A percentile compares a stretch with the other conserved stretches of the same genome.
These are phyloP conservation scores for Ageneiosus marmoratus DNA, from an alignment of 2,113 vertebrate genomes.

Conservation along the genomic window DNA sequence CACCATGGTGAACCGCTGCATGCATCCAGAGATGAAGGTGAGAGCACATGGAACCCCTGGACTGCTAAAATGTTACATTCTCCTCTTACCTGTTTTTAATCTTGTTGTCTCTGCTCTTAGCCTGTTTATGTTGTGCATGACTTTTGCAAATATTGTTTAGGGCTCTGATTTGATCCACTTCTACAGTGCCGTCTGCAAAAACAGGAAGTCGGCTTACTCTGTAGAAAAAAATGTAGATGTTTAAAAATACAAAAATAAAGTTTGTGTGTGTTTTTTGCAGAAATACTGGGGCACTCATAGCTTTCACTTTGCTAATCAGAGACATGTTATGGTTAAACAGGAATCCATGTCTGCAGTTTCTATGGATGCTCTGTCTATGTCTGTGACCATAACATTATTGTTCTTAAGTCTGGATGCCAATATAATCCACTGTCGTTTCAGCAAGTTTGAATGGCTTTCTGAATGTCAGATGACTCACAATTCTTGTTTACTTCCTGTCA, in stretches of 20 bases:
- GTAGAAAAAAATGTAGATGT: neutral
- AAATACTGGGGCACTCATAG: neutral
- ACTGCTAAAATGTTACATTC: neutral
- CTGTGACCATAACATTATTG: neutral
- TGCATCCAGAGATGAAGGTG: conserved; percentile 99
- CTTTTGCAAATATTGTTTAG: conserved; percentile 1
- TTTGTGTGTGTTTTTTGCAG: neutral
- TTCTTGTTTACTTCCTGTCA: conserved; percentile 57
- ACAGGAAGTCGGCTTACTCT: neutral
- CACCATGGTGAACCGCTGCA: conserved; percentile 88
- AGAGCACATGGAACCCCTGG: neutral
- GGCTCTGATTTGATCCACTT: neutral
- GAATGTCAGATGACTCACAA: neutral
- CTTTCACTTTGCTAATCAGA: neutral
- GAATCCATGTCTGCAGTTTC: neutral
- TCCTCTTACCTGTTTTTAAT: neutral
- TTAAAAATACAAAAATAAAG: neutral
- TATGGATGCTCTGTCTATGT: neutral
- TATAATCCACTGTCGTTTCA: neutral
- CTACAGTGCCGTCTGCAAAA: conserved; percentile 18
- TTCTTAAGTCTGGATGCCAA: neutral
- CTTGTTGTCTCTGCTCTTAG: neutral
- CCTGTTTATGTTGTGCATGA: neutral
- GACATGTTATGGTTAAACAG: neutral
- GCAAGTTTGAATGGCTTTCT: neutral